Conservation (phyloP, 2,797 vertebrate species). For the Propithecus perrieri region DNA sequence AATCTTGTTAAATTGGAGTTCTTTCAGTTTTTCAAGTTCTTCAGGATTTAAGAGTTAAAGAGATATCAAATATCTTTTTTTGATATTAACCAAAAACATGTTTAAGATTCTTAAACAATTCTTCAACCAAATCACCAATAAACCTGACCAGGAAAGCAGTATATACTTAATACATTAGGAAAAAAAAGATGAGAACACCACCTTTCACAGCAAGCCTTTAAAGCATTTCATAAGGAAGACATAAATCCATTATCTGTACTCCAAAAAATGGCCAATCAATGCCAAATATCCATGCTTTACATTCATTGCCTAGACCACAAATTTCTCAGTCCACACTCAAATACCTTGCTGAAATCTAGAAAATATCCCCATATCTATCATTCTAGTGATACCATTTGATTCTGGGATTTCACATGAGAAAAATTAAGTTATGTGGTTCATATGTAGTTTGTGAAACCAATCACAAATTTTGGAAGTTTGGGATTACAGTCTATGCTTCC, state of each 20-base stretch:
- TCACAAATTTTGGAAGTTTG: not conserved
- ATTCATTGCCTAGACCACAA: not conserved
- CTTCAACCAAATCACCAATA: not conserved
- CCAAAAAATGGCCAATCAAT: not conserved
- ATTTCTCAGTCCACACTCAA: not conserved
- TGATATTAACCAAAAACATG: not conserved
- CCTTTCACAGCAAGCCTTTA: not conserved
- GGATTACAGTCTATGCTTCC: not conserved
- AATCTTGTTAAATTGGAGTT: not conserved
- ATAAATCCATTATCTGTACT: not conserved
- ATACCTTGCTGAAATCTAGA: not conserved
- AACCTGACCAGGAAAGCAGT: slow-evolving; percentile 11
- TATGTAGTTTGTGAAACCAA: not conserved
- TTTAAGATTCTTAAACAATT: not conserved
- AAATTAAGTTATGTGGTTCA: slow-evolving; percentile 4
- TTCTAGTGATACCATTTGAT: not conserved
- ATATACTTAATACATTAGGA: not conserved
- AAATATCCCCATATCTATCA: not conserved
- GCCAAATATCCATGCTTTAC: not conserved
- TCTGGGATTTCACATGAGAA: not conserved
- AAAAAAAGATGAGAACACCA: not conserved
- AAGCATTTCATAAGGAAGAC: not conserved
- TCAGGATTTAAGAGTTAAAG: not conserved
- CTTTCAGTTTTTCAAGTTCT: not conserved
- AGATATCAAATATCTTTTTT: not conserved